Evolutionary conservation across 2,888 invertebrate species (phyloP).

Genomic region (Ethmia dodecea): DNA sequence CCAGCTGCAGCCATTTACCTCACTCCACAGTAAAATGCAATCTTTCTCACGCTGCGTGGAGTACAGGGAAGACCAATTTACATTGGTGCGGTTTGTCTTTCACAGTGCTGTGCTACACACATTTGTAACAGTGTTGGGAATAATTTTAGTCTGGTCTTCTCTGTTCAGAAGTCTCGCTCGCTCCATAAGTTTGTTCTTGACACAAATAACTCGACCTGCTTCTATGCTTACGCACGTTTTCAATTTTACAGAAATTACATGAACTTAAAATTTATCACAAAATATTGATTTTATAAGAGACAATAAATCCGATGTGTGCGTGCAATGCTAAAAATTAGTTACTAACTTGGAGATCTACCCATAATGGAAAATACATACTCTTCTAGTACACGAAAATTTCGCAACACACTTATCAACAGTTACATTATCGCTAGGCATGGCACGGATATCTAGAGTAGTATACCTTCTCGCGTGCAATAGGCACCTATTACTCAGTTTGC

Average conservation of each 20-base stretch:
- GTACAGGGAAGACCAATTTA: slow-evolving; percentile 25
- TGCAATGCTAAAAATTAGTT: too few relatives aligned
- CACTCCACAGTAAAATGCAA: slow-evolving; percentile 13
- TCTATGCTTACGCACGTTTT: too few relatives aligned
- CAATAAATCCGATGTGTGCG: too few relatives aligned
- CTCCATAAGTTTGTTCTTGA: slow-evolving; percentile 6
- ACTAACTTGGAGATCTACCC: too few relatives aligned
- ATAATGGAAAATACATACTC: too few relatives aligned
- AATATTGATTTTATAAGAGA: too few relatives aligned
- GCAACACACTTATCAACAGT: too few relatives aligned
- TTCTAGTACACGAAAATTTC: too few relatives aligned
- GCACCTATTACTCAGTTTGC: slow-evolving; percentile 57
- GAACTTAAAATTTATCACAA: too few relatives aligned
- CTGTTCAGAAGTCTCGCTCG: slow-evolving; percentile 6
- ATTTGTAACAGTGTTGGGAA: neutral
- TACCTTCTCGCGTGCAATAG: slow-evolving; percentile 64
- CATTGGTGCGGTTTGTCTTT: slow-evolving; percentile 18
- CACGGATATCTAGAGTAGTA: too few relatives aligned
- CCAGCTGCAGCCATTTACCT: slow-evolving; percentile 17
- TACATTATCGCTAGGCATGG: too few relatives aligned
- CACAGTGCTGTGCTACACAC: neutral
- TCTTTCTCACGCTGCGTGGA: slow-evolving; percentile 9
- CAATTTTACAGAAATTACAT: too few relatives aligned
- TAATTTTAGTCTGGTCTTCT: slow-evolving; percentile 6
- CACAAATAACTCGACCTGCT: neutral